Percentiles rank a stretch among this genome's conserved stretches.
Conservation (phyloP, 2,113 vertebrate genomes). For the Heptranchias perlo region DNA sequence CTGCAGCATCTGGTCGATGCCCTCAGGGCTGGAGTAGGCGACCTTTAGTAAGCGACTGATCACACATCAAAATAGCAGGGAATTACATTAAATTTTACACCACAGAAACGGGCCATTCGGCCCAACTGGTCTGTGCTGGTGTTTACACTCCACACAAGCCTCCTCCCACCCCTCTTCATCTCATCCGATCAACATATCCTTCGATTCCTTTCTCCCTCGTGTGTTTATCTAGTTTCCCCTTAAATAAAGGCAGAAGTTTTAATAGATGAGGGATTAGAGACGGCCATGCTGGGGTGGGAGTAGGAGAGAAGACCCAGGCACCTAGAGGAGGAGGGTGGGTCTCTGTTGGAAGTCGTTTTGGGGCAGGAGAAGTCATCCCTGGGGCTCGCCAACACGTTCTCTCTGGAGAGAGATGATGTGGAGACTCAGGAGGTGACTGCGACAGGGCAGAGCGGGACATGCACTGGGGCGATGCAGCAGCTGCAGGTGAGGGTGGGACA, state of each 20-base stretch:
- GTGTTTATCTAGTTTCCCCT: too few relatives aligned
- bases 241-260: not conserved
- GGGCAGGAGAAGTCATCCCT: not conserved
- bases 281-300: not conserved
- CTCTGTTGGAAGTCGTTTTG: too few relatives aligned
- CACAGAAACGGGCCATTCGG: too few relatives aligned
- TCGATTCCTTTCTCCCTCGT: too few relatives aligned
- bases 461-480: too few relatives aligned
- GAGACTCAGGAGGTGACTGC: not conserved
- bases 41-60: not conserved
- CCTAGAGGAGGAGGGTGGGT: not conserved
- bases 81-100: too few relatives aligned
- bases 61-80: not conserved
- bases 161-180: too few relatives aligned
- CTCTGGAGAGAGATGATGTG: not conserved
- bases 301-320: not conserved
- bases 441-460: too few relatives aligned
- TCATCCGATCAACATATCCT: too few relatives aligned
- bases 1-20: not conserved
- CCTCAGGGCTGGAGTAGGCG: not conserved
- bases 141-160: too few relatives aligned
- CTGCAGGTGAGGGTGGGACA: too few relatives aligned
- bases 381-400: not conserved
- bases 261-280: not conserved
- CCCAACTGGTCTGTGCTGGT: too few relatives aligned